Percentiles rank a stretch among this genome's conserved stretches.
These are phyloP conservation scores for Melanocharis versteri DNA, from an alignment of 2,113 vertebrate species.

Conservation along the genomic window DNA sequence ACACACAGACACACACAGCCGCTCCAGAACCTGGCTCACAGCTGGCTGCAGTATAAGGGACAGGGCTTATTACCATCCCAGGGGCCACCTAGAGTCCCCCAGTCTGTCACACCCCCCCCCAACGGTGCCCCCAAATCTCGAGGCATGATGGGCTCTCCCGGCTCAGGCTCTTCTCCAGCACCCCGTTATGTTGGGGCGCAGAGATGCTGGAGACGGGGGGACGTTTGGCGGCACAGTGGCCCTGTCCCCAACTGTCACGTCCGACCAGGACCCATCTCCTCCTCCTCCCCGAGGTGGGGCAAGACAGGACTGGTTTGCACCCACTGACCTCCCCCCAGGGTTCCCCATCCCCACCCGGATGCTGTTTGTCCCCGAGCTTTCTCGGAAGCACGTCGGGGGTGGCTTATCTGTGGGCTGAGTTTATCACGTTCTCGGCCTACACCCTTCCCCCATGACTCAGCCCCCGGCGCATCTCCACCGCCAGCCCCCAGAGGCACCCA, in stretches of 20 bases:
- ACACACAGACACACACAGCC: no score
- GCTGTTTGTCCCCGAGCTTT: background rate
- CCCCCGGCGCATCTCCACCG: accelerated
- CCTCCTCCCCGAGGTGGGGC: background rate
- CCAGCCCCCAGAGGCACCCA: background rate
- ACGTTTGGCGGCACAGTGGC: background rate
- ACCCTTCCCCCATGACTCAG: accelerated
- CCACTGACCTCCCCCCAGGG: accelerated
- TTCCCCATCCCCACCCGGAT: accelerated
- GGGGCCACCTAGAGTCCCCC: background rate
- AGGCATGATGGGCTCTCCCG: accelerated
- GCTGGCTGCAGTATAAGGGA: background rate
- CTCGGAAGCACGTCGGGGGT: background rate
- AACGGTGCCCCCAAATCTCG: background rate
- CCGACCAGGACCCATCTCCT: background rate
- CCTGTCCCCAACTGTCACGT: background rate
- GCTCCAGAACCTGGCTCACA: background rate
- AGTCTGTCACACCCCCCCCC: accelerated
- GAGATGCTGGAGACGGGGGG: background rate
- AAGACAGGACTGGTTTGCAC: background rate
- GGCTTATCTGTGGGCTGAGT: background rate
- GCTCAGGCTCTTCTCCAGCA: background rate
- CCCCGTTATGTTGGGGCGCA: accelerated
- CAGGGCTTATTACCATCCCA: background rate
- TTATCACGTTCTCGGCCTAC: background rate